Evolutionary conservation across 2,888 invertebrate species (phyloP), one percentile per base, ranked within the genome.

Genomic region (Diaphora mendica): DNA sequence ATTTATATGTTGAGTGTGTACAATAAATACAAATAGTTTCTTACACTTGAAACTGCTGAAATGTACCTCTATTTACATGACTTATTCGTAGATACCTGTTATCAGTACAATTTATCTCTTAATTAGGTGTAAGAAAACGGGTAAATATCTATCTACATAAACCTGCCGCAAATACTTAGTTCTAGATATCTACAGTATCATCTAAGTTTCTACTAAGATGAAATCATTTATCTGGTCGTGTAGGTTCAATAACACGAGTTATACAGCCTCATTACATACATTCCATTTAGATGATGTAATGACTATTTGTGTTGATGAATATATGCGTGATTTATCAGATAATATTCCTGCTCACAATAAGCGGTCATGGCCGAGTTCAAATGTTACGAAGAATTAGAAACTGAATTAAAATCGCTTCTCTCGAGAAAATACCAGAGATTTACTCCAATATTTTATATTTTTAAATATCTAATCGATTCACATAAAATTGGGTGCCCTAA

Each of bases 241-340:
- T 48, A 65, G 62, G 73, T 73, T 76, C 70, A 73, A 76, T 68
- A 73, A 64, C 74, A 75, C 68, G 51, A 33, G 11, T 39, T 48
- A 17, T 23, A 62, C 9, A 70, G 48, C 68, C 65, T 74, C 66
- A 68, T 20, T 55, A 71, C 30, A 64, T 13, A 69, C 74, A 67
- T 73, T 48, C 74, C 73, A 20, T 23, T n/a, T 55, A 35, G 9
- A n/a, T 81, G 74, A 82, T 65, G 69, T 76, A 75, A 82, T 72
- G 39, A 35, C 66, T 81, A 77, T 73, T 75, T 73, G 44, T 70
- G 48, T 23, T 30, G 55, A 30, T 48, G 55, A 71, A 55, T 33
- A 30, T 15, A 67, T 30, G 26, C 68, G 5, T 55, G 55, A 69
- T 69, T 17, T 13, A 26, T 59, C 20, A 9, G 68, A 69, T 26